Conservation (phyloP, 2,888 invertebrate species). For the Eretmocerus hayati region DNA sequence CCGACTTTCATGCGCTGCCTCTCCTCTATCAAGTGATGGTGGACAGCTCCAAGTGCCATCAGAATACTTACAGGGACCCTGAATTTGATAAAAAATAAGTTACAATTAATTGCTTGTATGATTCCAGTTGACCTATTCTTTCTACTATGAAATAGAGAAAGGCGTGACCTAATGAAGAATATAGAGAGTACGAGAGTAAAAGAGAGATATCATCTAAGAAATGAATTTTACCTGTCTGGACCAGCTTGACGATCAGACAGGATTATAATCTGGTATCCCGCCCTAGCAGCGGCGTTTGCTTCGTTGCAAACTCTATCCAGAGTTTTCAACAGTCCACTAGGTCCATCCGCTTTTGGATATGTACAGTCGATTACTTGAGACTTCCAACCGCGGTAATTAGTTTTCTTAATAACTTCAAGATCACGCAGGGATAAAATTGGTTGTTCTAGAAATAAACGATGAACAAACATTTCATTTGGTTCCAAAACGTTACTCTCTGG, state of each 20-base stretch:
- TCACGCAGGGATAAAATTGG: conserved; percentile 91
- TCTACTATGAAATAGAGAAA: too few species aligned
- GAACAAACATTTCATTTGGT: conserved; percentile 79
- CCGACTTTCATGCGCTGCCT: conserved; percentile 95
- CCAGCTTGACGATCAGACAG: conserved; percentile 73
- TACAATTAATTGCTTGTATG: too few species aligned
- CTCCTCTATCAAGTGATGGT: conserved; percentile 91
- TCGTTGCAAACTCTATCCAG: conserved; percentile 72
- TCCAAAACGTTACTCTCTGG: conserved; percentile 91
- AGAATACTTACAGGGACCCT: conserved; percentile 74
- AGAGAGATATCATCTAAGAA: too few species aligned
- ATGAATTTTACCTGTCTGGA: conserved; percentile 42
- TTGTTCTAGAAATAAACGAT: conserved; percentile 86
- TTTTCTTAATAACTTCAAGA: conserved; percentile 77
- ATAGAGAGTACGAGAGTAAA: too few species aligned
- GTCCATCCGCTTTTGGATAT: conserved; percentile 70
- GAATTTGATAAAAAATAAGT: not conserved
- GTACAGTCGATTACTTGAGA: conserved; percentile 83
- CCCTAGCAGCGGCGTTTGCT: conserved; percentile 70
- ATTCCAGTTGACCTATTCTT: too few species aligned
- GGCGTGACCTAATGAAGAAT: too few species aligned
- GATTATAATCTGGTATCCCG: conserved; percentile 77
- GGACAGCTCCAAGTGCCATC: conserved; percentile 84
- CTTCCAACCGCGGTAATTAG: conserved; percentile 82
- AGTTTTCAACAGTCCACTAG: conserved; percentile 69